Evolutionary conservation across 2,888 invertebrate species (phyloP).

Genomic region (Drosophila putrida): DNA sequence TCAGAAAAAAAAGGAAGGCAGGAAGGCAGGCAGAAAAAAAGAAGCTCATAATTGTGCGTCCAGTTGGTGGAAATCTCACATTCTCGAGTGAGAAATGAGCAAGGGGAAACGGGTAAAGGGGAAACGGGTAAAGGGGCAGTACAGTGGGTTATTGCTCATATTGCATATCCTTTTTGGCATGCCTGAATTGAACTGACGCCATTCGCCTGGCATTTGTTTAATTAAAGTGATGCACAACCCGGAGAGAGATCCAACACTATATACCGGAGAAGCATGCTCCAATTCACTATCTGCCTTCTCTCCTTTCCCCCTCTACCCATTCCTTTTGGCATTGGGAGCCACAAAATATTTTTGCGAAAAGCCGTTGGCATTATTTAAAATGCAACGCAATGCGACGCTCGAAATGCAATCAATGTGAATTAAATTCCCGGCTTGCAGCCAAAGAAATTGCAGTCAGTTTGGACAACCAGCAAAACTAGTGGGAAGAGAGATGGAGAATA

Average conservation of each 20-base stretch:
- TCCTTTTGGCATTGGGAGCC: conserved; percentile 36
- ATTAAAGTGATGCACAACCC: conserved; percentile 72
- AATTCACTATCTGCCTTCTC: background rate
- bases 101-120: background rate
- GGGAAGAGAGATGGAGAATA: background rate
- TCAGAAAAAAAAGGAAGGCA: conserved; percentile 10
- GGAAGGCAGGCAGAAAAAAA: background rate
- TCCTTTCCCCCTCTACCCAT: background rate
- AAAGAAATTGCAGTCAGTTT: conserved; percentile 56
- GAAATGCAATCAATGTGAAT: conserved; percentile 79
- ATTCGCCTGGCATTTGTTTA: conserved; percentile 73
- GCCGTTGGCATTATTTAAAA: conserved; percentile 80
- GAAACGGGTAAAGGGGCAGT: background rate
- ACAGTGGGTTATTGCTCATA: background rate
- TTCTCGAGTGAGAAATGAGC: background rate
- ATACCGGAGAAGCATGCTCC: conserved; percentile 1
- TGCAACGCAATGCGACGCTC: conserved; percentile 78
- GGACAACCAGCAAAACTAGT: conserved; percentile 1
- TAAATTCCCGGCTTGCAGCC: conserved; percentile 71
- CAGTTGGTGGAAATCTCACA: conserved; percentile 8
- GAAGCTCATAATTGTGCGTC: conserved; percentile 42
- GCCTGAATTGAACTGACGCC: conserved; percentile 63
- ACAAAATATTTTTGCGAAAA: conserved; percentile 74
- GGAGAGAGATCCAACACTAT: background rate
- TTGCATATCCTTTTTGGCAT: conserved; percentile 26